Evolutionary conservation across 2,888 invertebrate species (phyloP).

Genomic region (Ypsolopha sequella): DNA sequence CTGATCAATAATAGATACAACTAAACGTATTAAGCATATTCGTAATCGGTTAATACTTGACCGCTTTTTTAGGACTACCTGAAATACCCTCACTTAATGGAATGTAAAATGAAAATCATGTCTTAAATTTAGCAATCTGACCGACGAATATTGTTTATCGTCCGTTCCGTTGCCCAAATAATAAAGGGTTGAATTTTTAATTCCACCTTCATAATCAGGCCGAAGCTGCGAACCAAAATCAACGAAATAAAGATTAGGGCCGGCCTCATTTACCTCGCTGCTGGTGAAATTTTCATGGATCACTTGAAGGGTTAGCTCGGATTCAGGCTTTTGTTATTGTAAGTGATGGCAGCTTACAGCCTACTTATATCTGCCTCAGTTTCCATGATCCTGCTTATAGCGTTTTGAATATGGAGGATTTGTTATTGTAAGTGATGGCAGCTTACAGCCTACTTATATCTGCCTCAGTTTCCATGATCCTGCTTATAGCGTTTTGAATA

Average conservation of each 20-base stretch:
- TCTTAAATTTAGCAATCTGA: too few species aligned
- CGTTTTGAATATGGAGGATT: slow-evolving; percentile 10
- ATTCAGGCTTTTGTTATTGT: slow-evolving; percentile 21
- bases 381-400: too few species aligned
- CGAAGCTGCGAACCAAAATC: slow-evolving; percentile 13
- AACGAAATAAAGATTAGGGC: slow-evolving; percentile 32
- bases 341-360: slow-evolving; percentile 8
- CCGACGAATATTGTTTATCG: too few species aligned
- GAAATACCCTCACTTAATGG: too few species aligned
- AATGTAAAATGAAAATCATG: too few species aligned
- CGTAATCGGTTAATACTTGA: too few species aligned
- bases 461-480: too few species aligned
- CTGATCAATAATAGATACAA: too few species aligned
- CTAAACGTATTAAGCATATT: too few species aligned
- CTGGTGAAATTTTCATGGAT: slow-evolving; percentile 36
- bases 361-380: background rate
- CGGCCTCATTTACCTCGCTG: slow-evolving; percentile 31
- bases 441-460: background rate
- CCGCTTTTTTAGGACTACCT: too few species aligned
- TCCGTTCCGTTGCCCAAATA: background rate
- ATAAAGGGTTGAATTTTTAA: slow-evolving; percentile 17
- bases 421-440: slow-evolving; percentile 14
- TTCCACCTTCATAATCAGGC: slow-evolving; percentile 18
- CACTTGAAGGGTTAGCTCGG: slow-evolving; percentile 33
- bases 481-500: too few species aligned